Evolutionary conservation across 2,888 invertebrate genomes (phyloP).

Genomic region (Chironomus tentans): DNA sequence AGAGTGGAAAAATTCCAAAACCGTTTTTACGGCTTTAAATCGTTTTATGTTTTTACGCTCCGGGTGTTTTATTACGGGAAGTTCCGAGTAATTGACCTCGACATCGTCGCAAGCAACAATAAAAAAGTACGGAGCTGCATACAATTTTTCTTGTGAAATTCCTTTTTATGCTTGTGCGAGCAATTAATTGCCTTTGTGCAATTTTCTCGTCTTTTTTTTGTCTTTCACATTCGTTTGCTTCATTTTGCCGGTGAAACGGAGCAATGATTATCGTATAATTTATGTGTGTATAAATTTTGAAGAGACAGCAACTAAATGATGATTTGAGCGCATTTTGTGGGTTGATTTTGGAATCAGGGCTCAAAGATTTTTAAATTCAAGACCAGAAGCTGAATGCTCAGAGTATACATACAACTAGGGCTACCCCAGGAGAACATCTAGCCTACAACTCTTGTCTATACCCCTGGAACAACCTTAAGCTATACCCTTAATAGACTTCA

Average conservation of each 20-base stretch:
- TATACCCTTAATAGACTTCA: no score
- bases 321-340: no score
- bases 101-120: not conserved
- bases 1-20: not conserved
- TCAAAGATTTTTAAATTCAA: no score
- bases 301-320: no score
- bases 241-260: not conserved
- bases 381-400: no score
- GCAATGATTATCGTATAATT: not conserved
- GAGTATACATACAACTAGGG: no score
- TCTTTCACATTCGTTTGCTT: no score
- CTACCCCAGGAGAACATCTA: no score
- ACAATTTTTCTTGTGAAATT: not conserved
- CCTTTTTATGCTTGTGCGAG: not conserved
- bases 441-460: no score
- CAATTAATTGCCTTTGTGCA: not conserved
- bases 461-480: no score
- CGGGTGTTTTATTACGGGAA: conserved; percentile 16
- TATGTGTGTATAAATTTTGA: not conserved
- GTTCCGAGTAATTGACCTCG: conserved; percentile 23
- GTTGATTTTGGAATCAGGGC: no score
- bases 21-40: conserved; percentile 7
- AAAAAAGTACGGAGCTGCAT: not conserved
- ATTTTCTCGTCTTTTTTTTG: not conserved
- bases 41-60: conserved; percentile 12